phyloP scores from a whole-genome alignment of 23 tunicate genomes.

The Trididemnum miniatum region DNA sequence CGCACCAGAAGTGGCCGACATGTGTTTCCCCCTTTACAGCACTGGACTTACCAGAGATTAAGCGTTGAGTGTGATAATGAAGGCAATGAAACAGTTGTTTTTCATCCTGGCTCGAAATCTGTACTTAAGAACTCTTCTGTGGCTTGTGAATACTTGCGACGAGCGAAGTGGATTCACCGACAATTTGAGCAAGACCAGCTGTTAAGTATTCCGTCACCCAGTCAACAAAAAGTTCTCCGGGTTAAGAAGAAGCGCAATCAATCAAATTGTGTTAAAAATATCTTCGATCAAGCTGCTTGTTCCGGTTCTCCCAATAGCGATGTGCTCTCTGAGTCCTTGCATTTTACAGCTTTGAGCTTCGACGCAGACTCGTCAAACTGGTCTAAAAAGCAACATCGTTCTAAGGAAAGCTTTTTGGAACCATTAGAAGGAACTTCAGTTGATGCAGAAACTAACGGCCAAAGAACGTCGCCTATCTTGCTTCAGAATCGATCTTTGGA shows the following conservation, averaged over 20 bases:
- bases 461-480: too few species aligned
- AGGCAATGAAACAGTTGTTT: conserved; percentile 35
- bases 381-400: too few species aligned
- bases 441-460: too few species aligned
- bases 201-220: neutral
- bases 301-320: neutral
- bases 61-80: conserved; percentile 30
- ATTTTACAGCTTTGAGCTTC: too few species aligned
- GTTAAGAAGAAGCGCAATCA: neutral
- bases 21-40: conserved; percentile 42
- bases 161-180: conserved; percentile 7
- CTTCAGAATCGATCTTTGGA: too few species aligned
- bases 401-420: too few species aligned
- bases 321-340: conserved; percentile 5
- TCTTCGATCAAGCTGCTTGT: neutral
- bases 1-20: conserved; percentile 53
- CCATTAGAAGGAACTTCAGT: too few species aligned
- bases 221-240: neutral
- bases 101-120: conserved; percentile 35
- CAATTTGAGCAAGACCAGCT: conserved; percentile 30
- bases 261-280: conserved; percentile 5
- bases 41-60: conserved; percentile 57
- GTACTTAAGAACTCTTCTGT: neutral
- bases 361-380: too few species aligned
- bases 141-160: neutral